Evolutionary conservation across 2,113 vertebrate genomes (phyloP).

Genomic region (Lepus europaeus): DNA sequence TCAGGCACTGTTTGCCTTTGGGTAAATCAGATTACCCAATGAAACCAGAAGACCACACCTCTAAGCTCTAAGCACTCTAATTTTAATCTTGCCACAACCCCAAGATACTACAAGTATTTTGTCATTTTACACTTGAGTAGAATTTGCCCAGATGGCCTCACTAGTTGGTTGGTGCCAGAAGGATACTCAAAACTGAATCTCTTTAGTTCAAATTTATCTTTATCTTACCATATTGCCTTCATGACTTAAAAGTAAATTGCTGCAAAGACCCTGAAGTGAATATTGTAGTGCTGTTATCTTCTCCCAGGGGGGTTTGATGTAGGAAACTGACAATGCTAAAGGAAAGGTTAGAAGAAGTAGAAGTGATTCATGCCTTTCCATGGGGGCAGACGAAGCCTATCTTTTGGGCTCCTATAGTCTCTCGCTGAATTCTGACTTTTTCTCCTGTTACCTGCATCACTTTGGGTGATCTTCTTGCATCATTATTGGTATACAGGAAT

Average conservation of each 20-base stretch:
- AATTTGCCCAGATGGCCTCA: slow-evolving; percentile 18
- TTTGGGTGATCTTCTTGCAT: neutral
- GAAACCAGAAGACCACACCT: neutral
- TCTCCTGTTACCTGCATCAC: neutral
- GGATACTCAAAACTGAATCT: neutral
- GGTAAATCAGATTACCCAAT: neutral
- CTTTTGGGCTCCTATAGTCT: neutral
- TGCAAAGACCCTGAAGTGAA: neutral
- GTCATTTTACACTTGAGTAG: neutral
- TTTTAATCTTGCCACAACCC: neutral
- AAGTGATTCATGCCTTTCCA: neutral
- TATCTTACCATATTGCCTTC: slow-evolving; percentile 42
- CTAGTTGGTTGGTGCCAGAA: neutral
- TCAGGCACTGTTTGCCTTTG: neutral
- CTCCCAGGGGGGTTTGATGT: neutral
- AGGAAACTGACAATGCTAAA: neutral
- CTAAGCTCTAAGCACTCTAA: neutral
- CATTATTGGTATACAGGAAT: slow-evolving; percentile 4
- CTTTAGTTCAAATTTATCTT: neutral
- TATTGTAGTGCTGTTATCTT: neutral
- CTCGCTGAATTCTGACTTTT: neutral
- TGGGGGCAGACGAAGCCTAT: neutral
- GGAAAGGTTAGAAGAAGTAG: slow-evolving; percentile 25
- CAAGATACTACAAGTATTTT: neutral
- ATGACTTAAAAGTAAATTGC: slow-evolving; percentile 1